Base-by-base conservation (phyloP, 1,140 invertebrate genomes). In the Reticulitermes speratus region DNA sequence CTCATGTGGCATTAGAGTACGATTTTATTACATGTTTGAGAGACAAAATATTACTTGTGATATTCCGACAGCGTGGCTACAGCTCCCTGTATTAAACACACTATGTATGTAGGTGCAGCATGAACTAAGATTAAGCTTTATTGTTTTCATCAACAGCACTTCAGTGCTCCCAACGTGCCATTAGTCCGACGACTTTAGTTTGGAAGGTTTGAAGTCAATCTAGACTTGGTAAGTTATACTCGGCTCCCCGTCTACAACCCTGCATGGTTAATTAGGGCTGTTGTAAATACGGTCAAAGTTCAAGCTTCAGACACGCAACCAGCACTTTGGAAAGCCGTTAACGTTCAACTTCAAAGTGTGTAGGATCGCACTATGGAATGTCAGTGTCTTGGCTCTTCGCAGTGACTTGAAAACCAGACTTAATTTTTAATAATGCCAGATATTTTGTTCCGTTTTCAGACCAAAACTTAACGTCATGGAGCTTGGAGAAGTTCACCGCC, bases 201-300 rank as follows among this genome's bases (percentile, higher is more conserved):
- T 38, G 38, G 19, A 19, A 21, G 52, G 52, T 16, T 19, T 1
- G 16, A 55, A 55, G 52, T 16, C 52, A 19, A 5, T 75, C 65
- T 30, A n/a, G 65, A 5, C 65, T n/a, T 12, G 25, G 65, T n/a
- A 75, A 75, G 65, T 30, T 11, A 14, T 30, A 1, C 65, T 16
- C 19, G 3, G 3, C 65, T 30, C n/a, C 65, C 65, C 14, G 0
- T 16, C 19, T 9, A 21, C 65, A n/a, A 25, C 25, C 14, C 25
- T 30, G 65, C 7, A n/a, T 30, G 65, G 9, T 75, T 75, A 75
- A 75, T 75, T 75, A 75, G 65, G 65, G 65, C n/a, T 75, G 65
- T 75, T 75, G 65, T 75, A 75, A 75, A 75, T 25, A 75, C n/a
- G 65, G 65, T 75, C 65, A 75, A 75, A 75, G 65, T 75, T 75